Conservation (phyloP, 2,113 vertebrate species). For the Sphaerodactylus townsendi region DNA sequence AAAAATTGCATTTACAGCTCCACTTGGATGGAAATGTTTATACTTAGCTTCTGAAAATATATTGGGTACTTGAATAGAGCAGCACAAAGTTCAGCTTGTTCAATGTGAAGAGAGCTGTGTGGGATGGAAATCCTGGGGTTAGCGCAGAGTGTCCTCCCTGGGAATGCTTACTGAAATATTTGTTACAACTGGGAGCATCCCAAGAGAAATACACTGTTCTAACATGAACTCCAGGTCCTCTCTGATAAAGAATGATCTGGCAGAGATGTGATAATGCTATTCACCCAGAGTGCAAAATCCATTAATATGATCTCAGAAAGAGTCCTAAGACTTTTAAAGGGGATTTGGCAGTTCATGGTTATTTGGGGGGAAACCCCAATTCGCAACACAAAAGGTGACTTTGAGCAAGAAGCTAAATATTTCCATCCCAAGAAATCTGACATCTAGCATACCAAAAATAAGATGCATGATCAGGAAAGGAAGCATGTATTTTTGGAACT, state of each 20-base stretch:
- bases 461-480: not conserved
- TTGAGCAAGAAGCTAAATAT: not conserved
- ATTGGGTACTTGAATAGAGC: slow-evolving; percentile 26
- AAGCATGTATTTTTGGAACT: not conserved
- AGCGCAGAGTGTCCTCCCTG: slow-evolving; percentile 21
- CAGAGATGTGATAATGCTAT: slow-evolving; percentile 25
- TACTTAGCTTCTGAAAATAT: slow-evolving; percentile 46
- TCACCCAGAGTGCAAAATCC: not conserved
- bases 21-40: slow-evolving; percentile 37
- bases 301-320: slow-evolving; percentile 1
- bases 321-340: not conserved
- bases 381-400: slow-evolving; percentile 17
- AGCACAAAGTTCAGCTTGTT: slow-evolving; percentile 50
- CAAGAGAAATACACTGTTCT: slow-evolving; percentile 34
- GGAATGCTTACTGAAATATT: slow-evolving; percentile 39
- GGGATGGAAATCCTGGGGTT: slow-evolving; percentile 45
- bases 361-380: not conserved
- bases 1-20: slow-evolving; percentile 33
- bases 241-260: slow-evolving; percentile 20
- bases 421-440: not conserved
- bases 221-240: slow-evolving; percentile 20
- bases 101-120: slow-evolving; percentile 27
- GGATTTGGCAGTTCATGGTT: not conserved
- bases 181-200: slow-evolving; percentile 44
- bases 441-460: not conserved